A percentile compares a stretch with the other conserved stretches of the same genome.
Evolutionary conservation across 2,888 invertebrate genomes (phyloP).

Genomic region (Drosophila kokeensis): DNA sequence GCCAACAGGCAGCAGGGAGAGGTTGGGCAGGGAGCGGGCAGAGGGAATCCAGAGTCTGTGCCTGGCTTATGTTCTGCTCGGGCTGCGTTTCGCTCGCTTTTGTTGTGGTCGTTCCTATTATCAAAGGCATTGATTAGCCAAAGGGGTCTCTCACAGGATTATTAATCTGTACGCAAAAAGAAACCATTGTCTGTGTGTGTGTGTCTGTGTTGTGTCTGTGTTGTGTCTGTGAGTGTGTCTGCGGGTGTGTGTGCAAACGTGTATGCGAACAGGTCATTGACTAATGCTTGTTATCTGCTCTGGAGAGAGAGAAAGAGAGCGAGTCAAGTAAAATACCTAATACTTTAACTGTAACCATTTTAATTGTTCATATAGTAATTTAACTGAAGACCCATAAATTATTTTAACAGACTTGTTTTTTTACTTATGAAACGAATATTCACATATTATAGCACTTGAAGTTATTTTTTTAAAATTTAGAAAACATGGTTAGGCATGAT

Average conservation of each 20-base stretch:
- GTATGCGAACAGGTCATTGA: constrained; percentile 17
- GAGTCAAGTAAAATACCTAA: not conserved
- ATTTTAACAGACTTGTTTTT: not conserved
- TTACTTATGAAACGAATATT: not conserved
- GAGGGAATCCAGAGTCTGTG: not conserved
- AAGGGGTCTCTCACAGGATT: constrained; percentile 43
- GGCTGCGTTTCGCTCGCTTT: constrained; percentile 22
- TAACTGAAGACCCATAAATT: not conserved
- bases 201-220: not conserved
- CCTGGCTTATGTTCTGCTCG: not conserved
- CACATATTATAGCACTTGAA: not conserved
- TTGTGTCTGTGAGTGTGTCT: not conserved
- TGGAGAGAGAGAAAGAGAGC: not conserved
- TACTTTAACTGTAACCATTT: not conserved
- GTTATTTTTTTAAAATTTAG: not conserved
- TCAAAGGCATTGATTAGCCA: constrained; percentile 64
- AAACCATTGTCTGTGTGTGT: constrained; percentile 11
- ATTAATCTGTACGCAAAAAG: constrained; percentile 24
- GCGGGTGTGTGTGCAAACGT: not conserved
- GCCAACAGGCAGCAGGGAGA: not conserved
- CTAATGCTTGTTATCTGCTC: constrained; percentile 9
- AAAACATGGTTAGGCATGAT: not conserved
- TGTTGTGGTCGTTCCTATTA: constrained; percentile 45
- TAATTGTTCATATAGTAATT: not conserved
- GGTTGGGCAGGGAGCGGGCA: not conserved